Percentiles rank a stretch among this genome's conserved stretches.
phyloP scores from a whole-genome alignment of 2,888 invertebrate genomes.

The Brachynemurus nebulosus region DNA sequence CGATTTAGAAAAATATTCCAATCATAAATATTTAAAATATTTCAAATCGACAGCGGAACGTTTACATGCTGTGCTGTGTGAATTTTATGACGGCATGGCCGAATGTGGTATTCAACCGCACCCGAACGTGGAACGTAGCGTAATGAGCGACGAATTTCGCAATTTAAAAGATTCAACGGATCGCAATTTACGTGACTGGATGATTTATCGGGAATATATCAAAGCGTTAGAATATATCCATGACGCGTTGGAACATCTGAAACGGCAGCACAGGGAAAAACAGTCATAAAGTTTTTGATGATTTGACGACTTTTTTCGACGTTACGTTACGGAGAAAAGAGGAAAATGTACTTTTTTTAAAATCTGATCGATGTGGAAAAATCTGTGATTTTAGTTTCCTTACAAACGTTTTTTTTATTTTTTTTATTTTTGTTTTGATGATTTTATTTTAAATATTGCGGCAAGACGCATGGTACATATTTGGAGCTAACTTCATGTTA shows the following conservation, averaged over 20 bases:
- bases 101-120: constrained; percentile 36
- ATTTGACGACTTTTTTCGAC: neutral
- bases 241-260: constrained; percentile 31
- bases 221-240: constrained; percentile 42
- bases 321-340: neutral
- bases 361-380: neutral
- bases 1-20: constrained; percentile 40
- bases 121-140: constrained; percentile 32
- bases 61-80: constrained; percentile 50
- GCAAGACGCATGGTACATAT: too few species aligned
- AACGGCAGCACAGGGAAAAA: neutral
- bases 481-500: too few species aligned
- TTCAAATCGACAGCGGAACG: constrained; percentile 45
- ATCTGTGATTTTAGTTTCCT: neutral
- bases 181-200: constrained; percentile 41
- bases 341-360: neutral
- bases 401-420: neutral
- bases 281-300: neutral
- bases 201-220: constrained; percentile 49
- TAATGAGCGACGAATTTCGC: constrained; percentile 31
- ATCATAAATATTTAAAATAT: constrained; percentile 32
- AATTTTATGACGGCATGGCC: constrained; percentile 45
- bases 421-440: neutral
- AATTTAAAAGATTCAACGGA: constrained; percentile 28
- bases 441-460: neutral